These are phyloP conservation scores for Lophura nycthemera DNA, from an alignment of 2,113 vertebrate species.

Conservation along the genomic window DNA sequence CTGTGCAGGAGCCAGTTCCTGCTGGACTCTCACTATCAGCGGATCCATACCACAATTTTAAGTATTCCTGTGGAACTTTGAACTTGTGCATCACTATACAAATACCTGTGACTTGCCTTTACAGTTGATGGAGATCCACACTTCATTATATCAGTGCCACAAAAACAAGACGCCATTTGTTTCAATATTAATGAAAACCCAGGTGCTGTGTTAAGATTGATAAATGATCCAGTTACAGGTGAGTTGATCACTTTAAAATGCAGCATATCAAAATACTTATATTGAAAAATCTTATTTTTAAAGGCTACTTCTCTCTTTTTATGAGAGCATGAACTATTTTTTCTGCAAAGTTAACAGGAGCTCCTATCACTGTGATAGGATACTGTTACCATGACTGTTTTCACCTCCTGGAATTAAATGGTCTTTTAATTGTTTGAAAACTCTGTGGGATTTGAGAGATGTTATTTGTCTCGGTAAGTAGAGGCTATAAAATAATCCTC, in stretches of 20 bases:
- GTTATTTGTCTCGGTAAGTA: neutral
- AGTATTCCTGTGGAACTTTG: neutral
- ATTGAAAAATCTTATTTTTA: neutral
- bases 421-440: neutral
- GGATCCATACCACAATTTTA: neutral
- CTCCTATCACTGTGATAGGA: neutral
- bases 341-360: neutral
- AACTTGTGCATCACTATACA: neutral
- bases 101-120: conserved; percentile 22
- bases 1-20: neutral
- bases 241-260: neutral
- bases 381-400: neutral
- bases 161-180: conserved; percentile 87
- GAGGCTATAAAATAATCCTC: neutral
- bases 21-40: neutral
- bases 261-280: neutral
- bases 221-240: conserved; percentile 89
- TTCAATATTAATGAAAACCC: conserved; percentile 92
- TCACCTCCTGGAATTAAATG: neutral
- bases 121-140: conserved; percentile 97
- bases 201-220: conserved; percentile 87
- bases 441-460: neutral
- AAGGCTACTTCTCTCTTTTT: neutral
- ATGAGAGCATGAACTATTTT: neutral
- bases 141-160: conserved; percentile 89